Base-by-base conservation (phyloP, 1,140 invertebrate genomes). In the Macrobrachium rosenbergii region DNA sequence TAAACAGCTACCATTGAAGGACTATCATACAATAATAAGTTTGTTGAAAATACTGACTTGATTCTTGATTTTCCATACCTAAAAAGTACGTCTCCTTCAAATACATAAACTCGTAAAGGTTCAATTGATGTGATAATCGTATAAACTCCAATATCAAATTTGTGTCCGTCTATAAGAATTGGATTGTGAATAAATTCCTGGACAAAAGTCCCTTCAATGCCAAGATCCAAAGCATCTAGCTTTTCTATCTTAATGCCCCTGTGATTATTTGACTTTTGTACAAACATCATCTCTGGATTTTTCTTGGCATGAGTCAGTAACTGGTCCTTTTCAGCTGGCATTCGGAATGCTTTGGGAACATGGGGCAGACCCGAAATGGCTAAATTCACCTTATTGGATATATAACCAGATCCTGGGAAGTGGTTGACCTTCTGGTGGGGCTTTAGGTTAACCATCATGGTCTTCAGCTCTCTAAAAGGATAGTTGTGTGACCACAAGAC, bases 141-240 rank as follows among this genome's bases (percentile, higher is more conserved):
- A 92, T 99, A 99, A 23, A 99, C 94, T 21, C 98, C 98, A 91
- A 99, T 97, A 91, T 99, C 98, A 93, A 99, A 99, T 93, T 99
- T 99, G 91, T 97, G 94, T 0, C 96, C 96, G 91, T 96, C 96
- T 5, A 97, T 94, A 19, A 96, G 92, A 87, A 96, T 95, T 14
- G 98, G 98, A 88, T 95, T 95, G 78, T 95, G 90, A 78, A 95
- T 93, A 92, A 95, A 99, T 91, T 98, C 96, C 91, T 99, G 98
- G 2, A 99, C 94, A 92, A 99, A 99, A 59, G 95, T 96, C 45
- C 95, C 95, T 69, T 94, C 93, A 67, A 93, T 93, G n/a, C 93
- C 93, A 28, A 98, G 91, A 92, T 98, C 94, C 16, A 98, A 93
- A 62, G 96, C 94, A 6, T 92, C 92, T 12, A 95, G 92, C 77